Evolutionary conservation across 2,797 vertebrate genomes (phyloP), one percentile per base, ranked within the genome.

Genomic region (Macrochelys suwanniensis): DNA sequence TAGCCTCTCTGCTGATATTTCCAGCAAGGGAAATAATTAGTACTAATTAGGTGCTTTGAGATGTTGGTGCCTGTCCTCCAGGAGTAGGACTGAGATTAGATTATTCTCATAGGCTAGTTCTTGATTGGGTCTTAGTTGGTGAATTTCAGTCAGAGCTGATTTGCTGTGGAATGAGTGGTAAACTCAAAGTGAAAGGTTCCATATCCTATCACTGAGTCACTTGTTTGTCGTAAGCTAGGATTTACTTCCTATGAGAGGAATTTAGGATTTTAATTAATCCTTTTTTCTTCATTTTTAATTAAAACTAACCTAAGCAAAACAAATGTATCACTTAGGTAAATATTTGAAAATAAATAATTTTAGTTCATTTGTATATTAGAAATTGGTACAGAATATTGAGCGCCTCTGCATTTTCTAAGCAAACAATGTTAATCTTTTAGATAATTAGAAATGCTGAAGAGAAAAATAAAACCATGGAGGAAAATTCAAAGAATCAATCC

Each of bases 381-480:
- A 68, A 78, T 17, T 19, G 19, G 49, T 25, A n/a, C 13, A n/a
- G 15, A 23, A 12, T n/a, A 61, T 17, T 25, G 50, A 16, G 10
- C 49, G n/a, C 4, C n/a, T n/a, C 28, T n/a, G 59, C 15, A 45
- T 81, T 59, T 56, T 68, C 71, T 78, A 54, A 81, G 57, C 61
- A 53, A 45, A 59, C 5, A 6, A 13, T 11, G 28, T 57, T 57
- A 57, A 7, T 42, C 31, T 81, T 81, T 45, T 47, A 31, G 45
- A 28, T 88, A 17, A 68, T n/a, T 68, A 81, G 56, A 76, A 68
- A 37, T 13, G 51, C 11, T 33, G 56, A n/a, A 61, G 56, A 49
- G 13, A 68, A 81, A 45, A 82, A 51, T 74, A 37, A 68, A 51
- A 87, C 16, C 37, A 95, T 95, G 93, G 88, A 87, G 51, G 49